phyloP scores from a whole-genome alignment of 2,113 vertebrate species.

The Dissostichus mawsoni region DNA sequence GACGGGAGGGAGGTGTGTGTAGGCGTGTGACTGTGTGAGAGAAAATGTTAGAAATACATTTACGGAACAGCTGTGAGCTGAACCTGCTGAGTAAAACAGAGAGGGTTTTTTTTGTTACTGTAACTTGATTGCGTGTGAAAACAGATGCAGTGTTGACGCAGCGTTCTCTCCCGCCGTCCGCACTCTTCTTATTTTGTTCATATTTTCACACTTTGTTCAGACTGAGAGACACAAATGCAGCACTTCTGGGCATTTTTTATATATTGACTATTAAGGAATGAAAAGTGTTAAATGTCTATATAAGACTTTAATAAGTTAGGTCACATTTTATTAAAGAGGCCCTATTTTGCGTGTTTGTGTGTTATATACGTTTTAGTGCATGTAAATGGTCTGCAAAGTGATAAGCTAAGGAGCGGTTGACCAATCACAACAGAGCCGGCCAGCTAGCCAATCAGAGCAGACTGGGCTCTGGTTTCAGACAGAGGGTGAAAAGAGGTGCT shows the following conservation, averaged over 20 bases:
- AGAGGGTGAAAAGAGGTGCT: too few relatives aligned
- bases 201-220: conserved; percentile 5
- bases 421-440: too few relatives aligned
- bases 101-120: not conserved
- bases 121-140: conserved; percentile 53
- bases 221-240: not conserved
- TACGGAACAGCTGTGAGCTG: conserved; percentile 45
- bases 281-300: not conserved
- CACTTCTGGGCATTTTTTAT: not conserved
- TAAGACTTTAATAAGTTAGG: too few relatives aligned
- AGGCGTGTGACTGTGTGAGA: not conserved
- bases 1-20: conserved; percentile 8
- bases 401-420: too few relatives aligned
- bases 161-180: conserved; percentile 16
- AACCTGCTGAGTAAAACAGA: conserved; percentile 13
- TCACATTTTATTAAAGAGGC: not conserved
- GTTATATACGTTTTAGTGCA: too few relatives aligned
- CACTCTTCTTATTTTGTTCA: conserved; percentile 15
- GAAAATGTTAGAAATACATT: conserved; percentile 16
- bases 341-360: too few relatives aligned
- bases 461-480: too few relatives aligned
- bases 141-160: conserved; percentile 50
- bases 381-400: too few relatives aligned
- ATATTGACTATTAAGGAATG: too few relatives aligned
- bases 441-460: too few relatives aligned